Evolutionary conservation across 2,113 vertebrate species (phyloP).

Genomic region (Thamnophis sirtalis): DNA sequence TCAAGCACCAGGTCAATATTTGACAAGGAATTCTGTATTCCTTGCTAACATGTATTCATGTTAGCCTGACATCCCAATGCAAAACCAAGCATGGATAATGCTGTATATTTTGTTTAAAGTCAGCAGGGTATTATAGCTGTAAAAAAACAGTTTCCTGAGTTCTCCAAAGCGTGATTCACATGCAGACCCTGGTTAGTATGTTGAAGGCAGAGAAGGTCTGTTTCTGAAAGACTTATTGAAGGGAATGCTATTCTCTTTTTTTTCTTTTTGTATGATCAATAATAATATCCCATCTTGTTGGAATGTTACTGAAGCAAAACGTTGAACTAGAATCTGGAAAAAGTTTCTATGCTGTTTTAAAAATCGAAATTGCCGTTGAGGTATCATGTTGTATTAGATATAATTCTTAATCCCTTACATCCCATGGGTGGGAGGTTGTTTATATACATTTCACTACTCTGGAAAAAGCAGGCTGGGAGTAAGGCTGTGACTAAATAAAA

Average conservation of each 20-base stretch:
- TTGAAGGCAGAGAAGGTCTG: not conserved
- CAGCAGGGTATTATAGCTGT: not conserved
- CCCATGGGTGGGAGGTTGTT: slow-evolving; percentile 29
- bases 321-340: slow-evolving; percentile 30
- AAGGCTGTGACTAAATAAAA: rapidly evolving
- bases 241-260: slow-evolving; percentile 46
- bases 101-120: not conserved
- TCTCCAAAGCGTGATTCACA: not conserved
- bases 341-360: slow-evolving; percentile 41
- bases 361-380: slow-evolving; percentile 43
- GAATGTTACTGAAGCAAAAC: not conserved
- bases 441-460: slow-evolving; percentile 20
- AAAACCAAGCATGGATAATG: not conserved
- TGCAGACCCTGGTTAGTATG: not conserved
- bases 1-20: not conserved
- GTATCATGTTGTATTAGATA: slow-evolving; percentile 48
- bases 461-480: not conserved
- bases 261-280: not conserved
- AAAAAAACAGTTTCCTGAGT: slow-evolving; percentile 6
- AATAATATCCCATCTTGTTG: slow-evolving; percentile 24
- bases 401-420: slow-evolving; percentile 40
- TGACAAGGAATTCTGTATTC: not conserved
- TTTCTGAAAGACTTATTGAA: slow-evolving; percentile 26
- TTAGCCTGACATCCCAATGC: not conserved
- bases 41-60: not conserved